Evolutionary conservation across 2,888 invertebrate species (phyloP), one percentile per base, ranked within the genome.

Genomic region (Mechanitis messenoides): DNA sequence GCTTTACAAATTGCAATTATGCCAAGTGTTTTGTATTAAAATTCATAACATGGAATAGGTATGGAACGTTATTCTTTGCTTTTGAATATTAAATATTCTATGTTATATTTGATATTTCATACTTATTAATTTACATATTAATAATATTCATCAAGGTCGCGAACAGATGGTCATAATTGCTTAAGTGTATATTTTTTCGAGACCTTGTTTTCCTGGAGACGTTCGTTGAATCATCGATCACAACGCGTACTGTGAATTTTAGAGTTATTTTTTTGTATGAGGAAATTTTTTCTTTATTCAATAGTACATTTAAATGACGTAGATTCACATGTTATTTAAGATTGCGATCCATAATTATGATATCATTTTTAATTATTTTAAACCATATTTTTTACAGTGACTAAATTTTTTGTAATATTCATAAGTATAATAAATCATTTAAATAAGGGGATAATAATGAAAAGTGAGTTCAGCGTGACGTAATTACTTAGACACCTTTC

Each of bases 121-220:
- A 50, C 11, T 28, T 3, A 50, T 31, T 47, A n/a, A n/a, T 11
- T 50, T 6, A 9, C 45, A 59, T 54, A 54, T 55, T 58, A 53
- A 53, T 45, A 42, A 42, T 53, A 47, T 59, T 59, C 55, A 58
- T 55, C 66, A 66, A 66, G 66, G 66, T 56, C 66, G 56, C 46
- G 61, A 55, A 62, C 64, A 66, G 66, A 64, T 66, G 66, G 56
- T 64, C 55, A 54, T 66, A 66, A 66, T 66, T 66, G 64, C 58
- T 64, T 62, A 58, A 64, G 66, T 50, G 60, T 46, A 12, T 20
- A 20, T 66, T 64, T 64, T 62, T 62, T 61, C 33, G 60, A 58
- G 59, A 53, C 57, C 54, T 28, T 58, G 60, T 66, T 64, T 66
- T 66, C 64, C 60, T 55, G 50, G 64, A 66, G 60, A 28, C 60